A percentile compares a stretch with the other conserved stretches of the same genome.
Evolutionary conservation across 2,888 invertebrate species (phyloP).

Genomic region (Xestia ashworthii): DNA sequence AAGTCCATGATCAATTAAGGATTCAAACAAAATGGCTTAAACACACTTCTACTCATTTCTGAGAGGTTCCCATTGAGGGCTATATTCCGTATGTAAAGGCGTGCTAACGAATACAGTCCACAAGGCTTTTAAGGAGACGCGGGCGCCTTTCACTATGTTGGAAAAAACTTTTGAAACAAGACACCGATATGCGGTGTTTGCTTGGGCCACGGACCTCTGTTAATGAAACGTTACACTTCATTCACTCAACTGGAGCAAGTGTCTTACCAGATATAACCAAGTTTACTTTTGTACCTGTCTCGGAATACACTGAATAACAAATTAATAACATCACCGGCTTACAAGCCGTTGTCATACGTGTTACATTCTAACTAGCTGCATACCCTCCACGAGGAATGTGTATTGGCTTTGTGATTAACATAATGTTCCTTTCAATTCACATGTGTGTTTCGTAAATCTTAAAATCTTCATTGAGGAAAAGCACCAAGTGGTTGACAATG

Average conservation of each 20-base stretch:
- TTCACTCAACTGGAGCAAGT: conserved; percentile 82
- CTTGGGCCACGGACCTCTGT: conserved; percentile 80
- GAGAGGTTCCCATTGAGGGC: conserved; percentile 72
- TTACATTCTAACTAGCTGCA: conserved; percentile 52
- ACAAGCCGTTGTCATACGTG: conserved; percentile 48
- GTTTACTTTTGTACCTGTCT: conserved; percentile 60
- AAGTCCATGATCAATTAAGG: conserved; percentile 47
- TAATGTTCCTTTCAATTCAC: conserved; percentile 54
- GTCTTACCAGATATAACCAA: conserved; percentile 70
- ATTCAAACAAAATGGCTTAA: conserved; percentile 56
- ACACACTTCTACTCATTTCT: conserved; percentile 51
- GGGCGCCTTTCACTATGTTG: conserved; percentile 85
- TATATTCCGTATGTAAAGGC: conserved; percentile 78
- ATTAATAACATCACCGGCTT: conserved; percentile 49
- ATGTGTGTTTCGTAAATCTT: conserved; percentile 52
- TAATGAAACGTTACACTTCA: conserved; percentile 87
- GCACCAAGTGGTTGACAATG: conserved; percentile 46
- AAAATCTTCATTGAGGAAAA: conserved; percentile 43
- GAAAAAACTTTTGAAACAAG: conserved; percentile 85
- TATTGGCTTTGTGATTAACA: conserved; percentile 53
- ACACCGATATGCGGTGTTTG: conserved; percentile 84
- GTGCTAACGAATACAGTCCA: conserved; percentile 85
- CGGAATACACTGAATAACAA: conserved; percentile 50
- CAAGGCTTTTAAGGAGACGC: conserved; percentile 87
- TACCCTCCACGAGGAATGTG: conserved; percentile 41